Base-by-base conservation (phyloP, 2,797 vertebrate genomes). In the Schizothorax lantsangensis region DNA sequence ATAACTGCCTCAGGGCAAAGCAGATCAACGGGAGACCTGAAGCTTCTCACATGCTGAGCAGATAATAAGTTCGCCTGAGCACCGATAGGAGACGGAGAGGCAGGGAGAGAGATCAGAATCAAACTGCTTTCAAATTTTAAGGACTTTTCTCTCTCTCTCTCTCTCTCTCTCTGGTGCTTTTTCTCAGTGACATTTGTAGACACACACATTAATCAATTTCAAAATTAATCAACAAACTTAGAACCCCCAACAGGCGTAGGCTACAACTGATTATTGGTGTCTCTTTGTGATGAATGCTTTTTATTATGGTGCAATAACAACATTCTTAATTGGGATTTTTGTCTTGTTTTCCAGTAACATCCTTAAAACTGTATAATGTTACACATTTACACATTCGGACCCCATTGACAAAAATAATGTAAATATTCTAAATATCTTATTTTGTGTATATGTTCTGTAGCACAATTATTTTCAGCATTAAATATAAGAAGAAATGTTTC, bases 51-150 rank as follows among this genome's bases (percentile, higher is more conserved):
- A 89, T 83, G 88, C 91, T 87, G 91, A 92, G 90, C 91, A 71
- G 89, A 93, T 94, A 92, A 94, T 91, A 91, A 93, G 91, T 89
- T 88, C 90, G 85, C 86, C 84, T 88, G 88, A 87, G 90, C 89
- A 89, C 89, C 84, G 88, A 90, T 47, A 62, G 79, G 82, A 89
- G 88, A 86, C 66, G 11, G 81, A 77, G 81, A 81, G 64, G 77
- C 87, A 79, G 30, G 45, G 77, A n/a, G 52, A 71, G 84, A 68
- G 74, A 79, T 87, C 45, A 79, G 52, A 68, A 79, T 85, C 83
- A 83, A 83, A 82, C 73, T 57, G 21, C 38, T 54, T 77, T 23
- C n/a, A 40, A 81, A 78, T 69, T 57, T 33, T n/a, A 33, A 73
- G 66, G 59, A 66, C 19, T 52, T 57, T 19, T n/a, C n/a, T n/a